Evolutionary conservation across 1,140 invertebrate genomes (phyloP).

Genomic region (Dreissena rostriformis): DNA sequence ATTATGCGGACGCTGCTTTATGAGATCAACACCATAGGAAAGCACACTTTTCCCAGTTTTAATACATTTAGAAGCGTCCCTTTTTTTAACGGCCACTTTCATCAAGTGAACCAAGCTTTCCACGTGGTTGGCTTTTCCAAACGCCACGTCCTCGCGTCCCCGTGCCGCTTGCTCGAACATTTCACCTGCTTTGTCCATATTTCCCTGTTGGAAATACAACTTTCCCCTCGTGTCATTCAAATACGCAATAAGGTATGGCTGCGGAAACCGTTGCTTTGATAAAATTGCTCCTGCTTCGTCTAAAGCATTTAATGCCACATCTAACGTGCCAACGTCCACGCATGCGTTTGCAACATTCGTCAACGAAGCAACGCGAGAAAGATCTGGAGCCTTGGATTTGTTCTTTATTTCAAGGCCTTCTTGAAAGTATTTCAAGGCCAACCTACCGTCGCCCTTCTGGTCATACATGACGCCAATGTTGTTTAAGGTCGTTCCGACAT

Average conservation of each 20-base stretch:
- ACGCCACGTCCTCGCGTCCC: neutral
- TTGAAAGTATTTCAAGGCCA: slow-evolving; percentile 29
- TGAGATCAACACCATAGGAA: neutral
- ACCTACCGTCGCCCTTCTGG: slow-evolving; percentile 30
- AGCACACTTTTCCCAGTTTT: slow-evolving; percentile 20
- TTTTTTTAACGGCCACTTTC: neutral
- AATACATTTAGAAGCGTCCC: neutral
- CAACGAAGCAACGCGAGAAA: slow-evolving; percentile 17
- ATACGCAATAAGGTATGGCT: slow-evolving; percentile 1
- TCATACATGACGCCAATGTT: slow-evolving; percentile 49
- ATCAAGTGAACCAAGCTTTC: slow-evolving; percentile 49
- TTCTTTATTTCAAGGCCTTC: slow-evolving; percentile 32
- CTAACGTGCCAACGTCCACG: neutral
- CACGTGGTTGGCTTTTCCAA: slow-evolving; percentile 6
- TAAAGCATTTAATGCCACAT: slow-evolving; percentile 12
- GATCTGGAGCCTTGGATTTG: slow-evolving; percentile 7
- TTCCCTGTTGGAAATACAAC: neutral
- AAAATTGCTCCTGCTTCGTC: slow-evolving; percentile 38
- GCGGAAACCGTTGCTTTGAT: neutral
- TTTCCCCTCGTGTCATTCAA: slow-evolving; percentile 47
- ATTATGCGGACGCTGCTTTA: slow-evolving; percentile 21
- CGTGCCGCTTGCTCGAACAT: slow-evolving; percentile 32
- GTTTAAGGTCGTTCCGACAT: slow-evolving; percentile 29
- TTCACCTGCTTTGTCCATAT: slow-evolving; percentile 10
- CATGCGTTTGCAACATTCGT: slow-evolving; percentile 30